Conservation (phyloP, 1,140 invertebrate species). For the Acromyrmex charruanus region DNA sequence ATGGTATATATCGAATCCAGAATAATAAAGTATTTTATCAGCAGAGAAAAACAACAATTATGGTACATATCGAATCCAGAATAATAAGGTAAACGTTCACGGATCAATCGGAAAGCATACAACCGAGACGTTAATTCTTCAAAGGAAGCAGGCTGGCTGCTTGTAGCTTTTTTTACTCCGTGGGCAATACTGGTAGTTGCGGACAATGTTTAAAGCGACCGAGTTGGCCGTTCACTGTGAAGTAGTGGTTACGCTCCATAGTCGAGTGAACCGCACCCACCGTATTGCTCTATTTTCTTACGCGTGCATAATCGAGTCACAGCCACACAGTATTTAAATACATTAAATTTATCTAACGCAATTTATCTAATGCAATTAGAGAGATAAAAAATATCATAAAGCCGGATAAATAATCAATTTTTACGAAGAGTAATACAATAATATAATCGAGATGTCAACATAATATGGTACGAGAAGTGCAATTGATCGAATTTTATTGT, state of each 20-base stretch:
- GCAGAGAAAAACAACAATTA: conserved; percentile 4
- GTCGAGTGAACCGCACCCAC: conserved; percentile 73
- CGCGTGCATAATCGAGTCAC: conserved; percentile 67
- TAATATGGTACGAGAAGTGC: not conserved
- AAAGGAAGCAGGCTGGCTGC: conserved; percentile 27
- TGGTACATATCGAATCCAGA: not conserved
- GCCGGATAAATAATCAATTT: conserved; percentile 12
- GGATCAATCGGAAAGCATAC: conserved; percentile 33
- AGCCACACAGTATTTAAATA: not conserved
- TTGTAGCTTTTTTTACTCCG: conserved; percentile 65
- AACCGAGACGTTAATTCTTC: conserved; percentile 57
- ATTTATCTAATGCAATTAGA: not conserved
- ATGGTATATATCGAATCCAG: not conserved
- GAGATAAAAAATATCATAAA: not conserved
- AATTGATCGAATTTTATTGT: not conserved
- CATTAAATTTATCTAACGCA: conserved; percentile 24
- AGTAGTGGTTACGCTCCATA: conserved; percentile 73
- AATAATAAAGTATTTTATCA: conserved; percentile 19
- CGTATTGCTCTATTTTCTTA: conserved; percentile 75
- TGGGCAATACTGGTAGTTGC: conserved; percentile 37
- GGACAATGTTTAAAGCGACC: conserved; percentile 74
- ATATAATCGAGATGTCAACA: not conserved
- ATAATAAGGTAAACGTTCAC: conserved; percentile 14
- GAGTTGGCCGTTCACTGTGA: conserved; percentile 76
- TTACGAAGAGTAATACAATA: not conserved